A percentile compares a stretch with the other conserved stretches of the same genome.
Conservation (phyloP, 2,113 vertebrate species). For the Pollimyrus isidori region DNA sequence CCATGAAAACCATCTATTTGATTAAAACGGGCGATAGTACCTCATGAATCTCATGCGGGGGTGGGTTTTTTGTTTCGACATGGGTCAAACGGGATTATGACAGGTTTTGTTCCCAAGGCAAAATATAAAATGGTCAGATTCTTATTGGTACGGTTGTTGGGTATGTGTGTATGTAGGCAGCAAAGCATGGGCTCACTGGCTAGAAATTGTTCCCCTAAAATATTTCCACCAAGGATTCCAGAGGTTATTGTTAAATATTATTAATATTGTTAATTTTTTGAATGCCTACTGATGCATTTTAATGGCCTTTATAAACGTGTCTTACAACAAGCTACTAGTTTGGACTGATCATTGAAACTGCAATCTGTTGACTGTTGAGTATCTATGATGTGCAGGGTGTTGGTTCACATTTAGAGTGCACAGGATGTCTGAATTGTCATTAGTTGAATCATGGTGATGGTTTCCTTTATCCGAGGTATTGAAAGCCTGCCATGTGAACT, state of each 20-base stretch:
- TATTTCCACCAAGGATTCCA: neutral
- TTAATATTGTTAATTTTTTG: neutral
- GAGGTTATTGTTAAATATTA: neutral
- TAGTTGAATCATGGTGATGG: neutral
- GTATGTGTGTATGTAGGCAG: neutral
- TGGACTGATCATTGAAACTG: neutral
- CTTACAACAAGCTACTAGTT: neutral
- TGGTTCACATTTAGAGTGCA: neutral
- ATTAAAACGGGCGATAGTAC: too few species aligned
- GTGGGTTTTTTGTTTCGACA: neutral
- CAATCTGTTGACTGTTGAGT: neutral
- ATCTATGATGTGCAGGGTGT: neutral
- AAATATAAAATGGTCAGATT: neutral
- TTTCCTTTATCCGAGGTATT: constrained; percentile 64
- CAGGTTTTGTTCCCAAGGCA: neutral
- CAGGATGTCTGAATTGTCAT: neutral
- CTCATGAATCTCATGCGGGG: too few species aligned
- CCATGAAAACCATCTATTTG: too few species aligned
- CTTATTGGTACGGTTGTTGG: neutral
- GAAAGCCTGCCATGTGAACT: constrained; percentile 93
- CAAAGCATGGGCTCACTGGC: neutral
- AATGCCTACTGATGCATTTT: neutral
- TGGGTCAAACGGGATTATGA: neutral
- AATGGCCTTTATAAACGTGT: neutral
- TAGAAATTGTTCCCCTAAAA: neutral